Evolutionary conservation across 2,113 vertebrate species (phyloP), one percentile per base, ranked within the genome.

Genomic region (Loxodonta africana): DNA sequence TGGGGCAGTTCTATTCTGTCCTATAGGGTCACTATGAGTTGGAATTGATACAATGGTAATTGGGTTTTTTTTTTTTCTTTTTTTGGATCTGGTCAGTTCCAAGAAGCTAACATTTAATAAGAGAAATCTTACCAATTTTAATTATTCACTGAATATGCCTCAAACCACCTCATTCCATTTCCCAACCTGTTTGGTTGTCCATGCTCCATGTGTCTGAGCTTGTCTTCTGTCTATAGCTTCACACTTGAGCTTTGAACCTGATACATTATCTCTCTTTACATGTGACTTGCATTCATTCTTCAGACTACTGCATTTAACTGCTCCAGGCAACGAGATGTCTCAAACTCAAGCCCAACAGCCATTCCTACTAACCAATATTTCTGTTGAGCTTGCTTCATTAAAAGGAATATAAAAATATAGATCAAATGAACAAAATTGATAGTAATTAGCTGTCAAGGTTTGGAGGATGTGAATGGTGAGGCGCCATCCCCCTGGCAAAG

Each of bases 391-490:
- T 62, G 8, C 3, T 44, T 86, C 57, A 80, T 77, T 86, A 63
- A 83, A 93, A 69, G 9, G 18, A 95, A 95, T 51, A 65, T 41
- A 76, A 90, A 73, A 95, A 82, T 73, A 80, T 86, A 71, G 60
- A 91, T 65, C 73, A 78, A 37, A 46, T 73, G 87, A 93, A 74
- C 41, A 89, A 82, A 89, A 93, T 18, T 84, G 51, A 71, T 76
- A 83, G 41, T 25, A 88, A 94, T 93, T 86, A 91, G 23, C 26
- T 84, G 17, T 41, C 84, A 90, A 48, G 6, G 10, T 65, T 77
- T 83, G n/a, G 18, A 74, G 78, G n/a, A 37, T 26, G 73, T 74
- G 30, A 83, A 86, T 86, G 30, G 67, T 91, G 48, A n/a, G 41
- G 41, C 23, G 1, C 14, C 25, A 60, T 71, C 82, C 41, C 9